Percentiles rank a stretch among this genome's conserved stretches.
Evolutionary conservation across 2,113 vertebrate species (phyloP).

Genomic region (Pseudorasbora parva): DNA sequence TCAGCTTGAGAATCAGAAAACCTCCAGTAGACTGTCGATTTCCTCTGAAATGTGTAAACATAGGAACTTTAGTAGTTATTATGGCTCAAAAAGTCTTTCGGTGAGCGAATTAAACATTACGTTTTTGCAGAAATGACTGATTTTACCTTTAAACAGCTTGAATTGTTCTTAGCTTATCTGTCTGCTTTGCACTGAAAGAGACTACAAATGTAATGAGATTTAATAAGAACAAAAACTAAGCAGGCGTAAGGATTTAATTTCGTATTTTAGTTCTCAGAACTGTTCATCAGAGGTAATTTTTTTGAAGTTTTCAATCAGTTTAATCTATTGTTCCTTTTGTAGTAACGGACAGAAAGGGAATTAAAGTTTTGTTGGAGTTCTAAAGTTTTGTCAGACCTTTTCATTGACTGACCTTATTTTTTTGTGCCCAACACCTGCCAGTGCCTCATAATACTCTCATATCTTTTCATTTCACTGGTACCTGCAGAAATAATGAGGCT

Average conservation of each 20-base stretch:
- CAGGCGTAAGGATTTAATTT: not conserved
- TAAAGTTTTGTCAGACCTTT: constrained; percentile 1
- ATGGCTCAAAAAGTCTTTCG: not conserved
- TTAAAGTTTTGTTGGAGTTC: constrained; percentile 13
- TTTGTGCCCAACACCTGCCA: constrained; percentile 22
- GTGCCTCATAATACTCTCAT: constrained; percentile 26
- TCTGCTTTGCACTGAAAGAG: not conserved
- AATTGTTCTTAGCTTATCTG: not conserved
- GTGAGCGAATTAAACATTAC: not conserved
- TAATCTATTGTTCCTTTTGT: constrained; percentile 1
- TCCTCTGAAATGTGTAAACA: not conserved
- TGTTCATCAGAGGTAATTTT: constrained; percentile 27
- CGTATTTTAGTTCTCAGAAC: constrained; percentile 8
- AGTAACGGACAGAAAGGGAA: not conserved
- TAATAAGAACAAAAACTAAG: constrained; percentile 16
- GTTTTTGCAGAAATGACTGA: not conserved
- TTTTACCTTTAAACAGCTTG: not conserved
- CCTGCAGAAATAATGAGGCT: constrained; percentile 17
- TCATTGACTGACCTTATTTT: not conserved
- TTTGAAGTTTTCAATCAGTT: not conserved
- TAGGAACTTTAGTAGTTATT: not conserved
- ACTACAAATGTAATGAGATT: not conserved
- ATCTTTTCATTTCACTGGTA: constrained; percentile 12
- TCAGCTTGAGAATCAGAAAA: not conserved
- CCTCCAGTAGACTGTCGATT: not conserved